phyloP scores from a whole-genome alignment of 2,797 vertebrate genomes.

The Tokudaia muenninki region DNA sequence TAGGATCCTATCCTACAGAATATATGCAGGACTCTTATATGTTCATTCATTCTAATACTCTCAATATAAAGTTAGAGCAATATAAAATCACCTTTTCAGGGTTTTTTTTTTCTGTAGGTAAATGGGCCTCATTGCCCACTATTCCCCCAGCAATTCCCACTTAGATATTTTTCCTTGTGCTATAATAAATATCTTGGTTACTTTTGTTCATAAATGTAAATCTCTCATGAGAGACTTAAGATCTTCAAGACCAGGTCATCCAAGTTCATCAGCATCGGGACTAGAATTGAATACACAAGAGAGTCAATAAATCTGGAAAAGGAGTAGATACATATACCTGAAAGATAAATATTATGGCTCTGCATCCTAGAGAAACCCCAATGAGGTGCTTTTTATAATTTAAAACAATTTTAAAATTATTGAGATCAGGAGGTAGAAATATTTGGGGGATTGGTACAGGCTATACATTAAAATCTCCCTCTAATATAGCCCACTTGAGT shows the following conservation, averaged over 20 bases:
- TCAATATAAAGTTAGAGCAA: not conserved
- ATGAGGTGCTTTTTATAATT: conserved; percentile 24
- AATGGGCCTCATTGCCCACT: not conserved
- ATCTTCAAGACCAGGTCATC: not conserved
- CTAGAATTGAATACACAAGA: not conserved
- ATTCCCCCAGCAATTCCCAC: not conserved
- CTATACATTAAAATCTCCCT: not conserved
- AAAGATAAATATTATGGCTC: conserved; percentile 6
- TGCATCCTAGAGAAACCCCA: not conserved
- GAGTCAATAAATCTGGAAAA: conserved; percentile 19
- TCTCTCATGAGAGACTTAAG: not conserved
- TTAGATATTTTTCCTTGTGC: not conserved
- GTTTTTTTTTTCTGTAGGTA: not conserved
- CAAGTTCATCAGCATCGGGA: not conserved
- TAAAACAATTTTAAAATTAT: conserved; percentile 28
- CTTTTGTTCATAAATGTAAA: conserved; percentile 37
- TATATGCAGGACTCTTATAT: not conserved
- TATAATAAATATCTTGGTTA: conserved; percentile 5
- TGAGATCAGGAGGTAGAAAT: conserved; percentile 18
- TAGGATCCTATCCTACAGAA: not conserved
- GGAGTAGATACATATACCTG: not conserved
- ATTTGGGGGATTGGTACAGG: not conserved
- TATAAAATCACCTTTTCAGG: not conserved
- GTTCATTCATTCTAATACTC: not conserved
- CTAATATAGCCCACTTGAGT: not conserved